Evolutionary conservation across 2,797 vertebrate genomes (phyloP).

Genomic region (Cyclura pinguis): DNA sequence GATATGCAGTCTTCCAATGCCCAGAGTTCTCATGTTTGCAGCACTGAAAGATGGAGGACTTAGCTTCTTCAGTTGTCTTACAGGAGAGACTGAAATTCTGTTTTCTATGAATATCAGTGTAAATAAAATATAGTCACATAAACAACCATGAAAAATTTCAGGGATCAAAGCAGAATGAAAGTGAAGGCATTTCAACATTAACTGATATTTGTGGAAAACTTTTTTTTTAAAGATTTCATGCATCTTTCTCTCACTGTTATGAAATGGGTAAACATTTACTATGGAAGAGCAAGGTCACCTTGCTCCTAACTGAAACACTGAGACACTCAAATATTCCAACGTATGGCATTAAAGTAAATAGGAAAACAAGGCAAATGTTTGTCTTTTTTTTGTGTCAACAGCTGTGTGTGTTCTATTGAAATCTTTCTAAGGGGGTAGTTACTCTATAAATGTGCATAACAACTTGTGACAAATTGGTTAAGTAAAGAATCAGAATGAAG

Average conservation of each 20-base stretch:
- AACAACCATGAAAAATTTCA: slow-evolving; percentile 13
- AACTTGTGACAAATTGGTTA: slow-evolving; percentile 28
- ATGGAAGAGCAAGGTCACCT: slow-evolving; percentile 27
- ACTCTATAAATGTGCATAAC: slow-evolving; percentile 33
- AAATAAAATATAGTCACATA: neutral
- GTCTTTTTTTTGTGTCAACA: neutral
- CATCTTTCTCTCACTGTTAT: neutral
- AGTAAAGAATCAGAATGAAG: slow-evolving; percentile 13
- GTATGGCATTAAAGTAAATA: slow-evolving; percentile 5
- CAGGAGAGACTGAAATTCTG: neutral
- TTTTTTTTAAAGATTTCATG: slow-evolving; percentile 40
- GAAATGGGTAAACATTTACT: neutral
- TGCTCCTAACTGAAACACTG: slow-evolving; percentile 11
- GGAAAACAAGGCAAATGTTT: neutral
- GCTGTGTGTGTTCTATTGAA: slow-evolving; percentile 12
- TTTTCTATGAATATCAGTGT: neutral
- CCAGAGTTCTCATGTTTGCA: neutral
- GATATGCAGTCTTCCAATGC: neutral
- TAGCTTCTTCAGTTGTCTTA: neutral
- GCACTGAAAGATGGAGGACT: neutral
- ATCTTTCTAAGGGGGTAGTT: slow-evolving; percentile 38
- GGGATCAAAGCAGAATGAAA: neutral
- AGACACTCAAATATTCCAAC: slow-evolving; percentile 19
- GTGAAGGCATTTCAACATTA: neutral
- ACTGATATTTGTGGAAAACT: neutral